phyloP scores from a whole-genome alignment of 2,888 invertebrate genomes.

The Flexamia atlantica region DNA sequence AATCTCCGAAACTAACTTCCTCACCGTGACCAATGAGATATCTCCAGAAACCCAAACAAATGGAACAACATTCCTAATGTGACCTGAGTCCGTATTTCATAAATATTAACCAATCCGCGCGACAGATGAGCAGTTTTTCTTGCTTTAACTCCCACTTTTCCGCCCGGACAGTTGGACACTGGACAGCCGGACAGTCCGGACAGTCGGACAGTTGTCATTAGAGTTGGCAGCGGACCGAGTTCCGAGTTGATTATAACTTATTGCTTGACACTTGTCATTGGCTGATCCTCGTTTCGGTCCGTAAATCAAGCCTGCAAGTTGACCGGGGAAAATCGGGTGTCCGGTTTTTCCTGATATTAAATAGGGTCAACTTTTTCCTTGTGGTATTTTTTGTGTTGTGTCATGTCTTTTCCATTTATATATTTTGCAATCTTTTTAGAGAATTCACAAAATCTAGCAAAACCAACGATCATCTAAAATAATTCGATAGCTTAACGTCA shows the following conservation, averaged over 20 bases:
- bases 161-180: not conserved
- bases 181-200: not conserved
- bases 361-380: too few species aligned
- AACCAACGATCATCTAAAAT: too few species aligned
- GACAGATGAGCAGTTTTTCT: not conserved
- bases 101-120: not conserved
- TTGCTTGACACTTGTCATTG: conserved; percentile 6
- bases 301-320: not conserved
- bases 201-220: not conserved
- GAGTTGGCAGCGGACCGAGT: not conserved
- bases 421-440: too few species aligned
- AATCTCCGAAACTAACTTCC: too few species aligned
- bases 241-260: conserved; percentile 14
- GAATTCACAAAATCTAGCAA: too few species aligned
- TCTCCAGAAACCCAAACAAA: not conserved
- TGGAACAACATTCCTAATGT: not conserved
- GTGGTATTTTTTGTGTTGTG: too few species aligned
- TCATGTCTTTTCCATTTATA: too few species aligned
- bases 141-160: not conserved
- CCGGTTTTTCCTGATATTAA: too few species aligned
- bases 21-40: too few species aligned
- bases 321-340: not conserved
- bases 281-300: not conserved
- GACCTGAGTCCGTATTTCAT: not conserved
- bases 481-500: too few species aligned